Conservation (phyloP, 2,888 invertebrate species). For the Octonoba sinensis region DNA sequence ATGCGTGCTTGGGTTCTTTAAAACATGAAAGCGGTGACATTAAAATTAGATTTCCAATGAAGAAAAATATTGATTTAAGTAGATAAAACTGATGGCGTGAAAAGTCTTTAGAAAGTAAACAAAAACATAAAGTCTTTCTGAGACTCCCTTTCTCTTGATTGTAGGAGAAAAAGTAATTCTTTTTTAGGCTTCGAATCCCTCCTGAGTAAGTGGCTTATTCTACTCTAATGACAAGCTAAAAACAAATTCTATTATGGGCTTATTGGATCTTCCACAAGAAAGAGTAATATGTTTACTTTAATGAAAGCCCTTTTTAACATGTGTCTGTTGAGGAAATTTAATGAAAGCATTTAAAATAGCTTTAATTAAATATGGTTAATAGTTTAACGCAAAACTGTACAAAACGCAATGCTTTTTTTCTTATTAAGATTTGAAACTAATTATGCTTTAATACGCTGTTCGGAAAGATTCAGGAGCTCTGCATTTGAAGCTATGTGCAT, state of each 20-base stretch:
- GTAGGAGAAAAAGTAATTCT: constrained; percentile 12
- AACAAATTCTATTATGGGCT: neutral
- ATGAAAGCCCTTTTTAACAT: neutral
- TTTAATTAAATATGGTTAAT: too few species aligned
- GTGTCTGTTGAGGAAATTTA: neutral
- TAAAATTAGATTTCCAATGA: constrained; percentile 43
- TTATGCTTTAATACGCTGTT: too few species aligned
- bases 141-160: neutral
- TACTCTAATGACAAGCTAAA: neutral
- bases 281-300: too few species aligned
- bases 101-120: neutral
- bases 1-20: neutral
- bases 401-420: too few species aligned
- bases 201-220: neutral
- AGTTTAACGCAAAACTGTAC: too few species aligned
- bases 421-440: too few species aligned
- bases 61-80: constrained; percentile 37
- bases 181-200: constrained; percentile 8
- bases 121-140: neutral
- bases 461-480: too few species aligned
- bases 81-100: constrained; percentile 21
- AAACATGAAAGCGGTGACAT: constrained; percentile 15
- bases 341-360: too few species aligned
- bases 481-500: too few species aligned
- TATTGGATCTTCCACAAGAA: too few species aligned